Evolutionary conservation across 1,140 invertebrate genomes (phyloP).

Genomic region (Drosophila nannoptera): DNA sequence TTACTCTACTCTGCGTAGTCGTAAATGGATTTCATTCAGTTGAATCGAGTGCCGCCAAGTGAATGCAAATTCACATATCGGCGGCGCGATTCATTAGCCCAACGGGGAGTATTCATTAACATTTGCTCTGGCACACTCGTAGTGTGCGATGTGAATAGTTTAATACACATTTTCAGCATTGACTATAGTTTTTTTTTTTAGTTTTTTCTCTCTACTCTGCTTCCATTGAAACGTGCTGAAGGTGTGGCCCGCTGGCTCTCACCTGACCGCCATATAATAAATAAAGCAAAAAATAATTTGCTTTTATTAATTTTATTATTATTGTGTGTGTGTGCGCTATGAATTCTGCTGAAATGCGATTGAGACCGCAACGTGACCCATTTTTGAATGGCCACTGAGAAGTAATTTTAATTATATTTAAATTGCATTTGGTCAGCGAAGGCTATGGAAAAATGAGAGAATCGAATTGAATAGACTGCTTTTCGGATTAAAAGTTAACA

Average conservation of each 20-base stretch:
- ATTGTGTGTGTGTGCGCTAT: too few species aligned
- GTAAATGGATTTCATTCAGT: constrained; percentile 56
- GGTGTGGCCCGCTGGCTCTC: constrained; percentile 44
- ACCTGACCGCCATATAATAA: constrained; percentile 24
- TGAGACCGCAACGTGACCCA: constrained; percentile 33
- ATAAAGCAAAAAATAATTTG: constrained; percentile 38
- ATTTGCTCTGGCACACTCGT: constrained; percentile 21
- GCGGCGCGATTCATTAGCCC: constrained; percentile 72
- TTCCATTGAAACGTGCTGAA: constrained; percentile 20
- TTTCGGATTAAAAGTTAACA: background rate
- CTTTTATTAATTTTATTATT: background rate
- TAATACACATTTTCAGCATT: constrained; percentile 47
- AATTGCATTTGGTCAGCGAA: background rate
- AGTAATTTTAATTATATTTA: background rate
- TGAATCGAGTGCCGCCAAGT: constrained; percentile 59
- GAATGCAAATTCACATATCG: constrained; percentile 70
- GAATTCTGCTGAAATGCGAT: constrained; percentile 23
- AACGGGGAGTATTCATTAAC: constrained; percentile 71
- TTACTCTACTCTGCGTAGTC: constrained; percentile 27
- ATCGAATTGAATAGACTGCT: background rate
- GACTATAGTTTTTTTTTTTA: constrained; percentile 10
- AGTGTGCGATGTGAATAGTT: constrained; percentile 48
- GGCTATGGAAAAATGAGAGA: background rate
- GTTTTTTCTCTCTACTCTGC: background rate
- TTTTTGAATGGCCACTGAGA: constrained; percentile 2